Conservation (phyloP, 2,113 vertebrate genomes). For the Raja brachyura region DNA sequence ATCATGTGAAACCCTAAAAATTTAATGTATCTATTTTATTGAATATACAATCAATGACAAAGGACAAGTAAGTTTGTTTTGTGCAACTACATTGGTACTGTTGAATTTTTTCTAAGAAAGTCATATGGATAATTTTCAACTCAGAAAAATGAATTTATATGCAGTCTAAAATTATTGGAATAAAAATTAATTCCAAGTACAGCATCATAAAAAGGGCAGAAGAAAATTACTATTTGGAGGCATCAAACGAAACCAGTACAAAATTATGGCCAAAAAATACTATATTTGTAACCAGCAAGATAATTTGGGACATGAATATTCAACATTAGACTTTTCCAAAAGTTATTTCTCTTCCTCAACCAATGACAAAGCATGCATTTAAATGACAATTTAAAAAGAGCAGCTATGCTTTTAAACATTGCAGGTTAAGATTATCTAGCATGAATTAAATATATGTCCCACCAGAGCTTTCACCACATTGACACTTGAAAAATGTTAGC, state of each 20-base stretch:
- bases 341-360: slow-evolving; percentile 52
- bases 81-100: slow-evolving; percentile 25
- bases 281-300: slow-evolving; percentile 62
- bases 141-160: not conserved
- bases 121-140: slow-evolving; percentile 13
- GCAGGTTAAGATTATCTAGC: slow-evolving; percentile 56
- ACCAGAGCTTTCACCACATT: slow-evolving; percentile 49
- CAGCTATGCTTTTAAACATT: slow-evolving; percentile 55
- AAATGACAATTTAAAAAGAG: slow-evolving; percentile 51
- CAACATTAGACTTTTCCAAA: slow-evolving; percentile 50
- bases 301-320: slow-evolving; percentile 55
- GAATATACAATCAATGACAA: slow-evolving; percentile 32
- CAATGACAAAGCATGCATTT: slow-evolving; percentile 61
- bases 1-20: slow-evolving; percentile 19
- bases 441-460: slow-evolving; percentile 46
- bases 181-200: slow-evolving; percentile 36
- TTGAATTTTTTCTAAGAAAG: not conserved
- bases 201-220: slow-evolving; percentile 39
- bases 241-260: slow-evolving; percentile 53
- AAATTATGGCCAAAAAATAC: slow-evolving; percentile 58
- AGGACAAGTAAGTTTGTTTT: not conserved
- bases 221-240: slow-evolving; percentile 46
- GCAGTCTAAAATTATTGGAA: slow-evolving; percentile 35
- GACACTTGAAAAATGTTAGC: slow-evolving; percentile 38
- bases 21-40: slow-evolving; percentile 32